Conservation (phyloP, 2,113 vertebrate species). For the Taxidea taxus region DNA sequence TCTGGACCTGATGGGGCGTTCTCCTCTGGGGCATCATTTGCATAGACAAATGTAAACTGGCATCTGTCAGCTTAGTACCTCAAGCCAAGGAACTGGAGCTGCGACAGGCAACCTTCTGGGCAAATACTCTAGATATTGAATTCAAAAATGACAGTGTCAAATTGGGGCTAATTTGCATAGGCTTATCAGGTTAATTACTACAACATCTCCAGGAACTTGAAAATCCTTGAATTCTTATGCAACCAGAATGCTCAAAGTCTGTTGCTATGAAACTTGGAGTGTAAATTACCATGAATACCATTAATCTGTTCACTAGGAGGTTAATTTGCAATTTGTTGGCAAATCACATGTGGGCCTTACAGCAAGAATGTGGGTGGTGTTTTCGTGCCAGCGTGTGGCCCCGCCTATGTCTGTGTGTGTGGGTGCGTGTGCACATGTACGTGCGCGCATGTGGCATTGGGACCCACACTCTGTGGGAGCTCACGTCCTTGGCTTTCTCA, state of each 20-base stretch:
- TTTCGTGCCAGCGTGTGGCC: conserved; percentile 56
- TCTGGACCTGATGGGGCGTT: conserved; percentile 41
- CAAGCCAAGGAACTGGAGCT: conserved; percentile 57
- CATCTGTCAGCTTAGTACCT: conserved; percentile 69
- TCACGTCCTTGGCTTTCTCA: conserved; percentile 22
- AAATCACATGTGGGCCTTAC: conserved; percentile 77
- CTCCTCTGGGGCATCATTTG: conserved; percentile 62
- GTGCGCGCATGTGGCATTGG: not conserved
- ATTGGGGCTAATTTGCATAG: conserved; percentile 73
- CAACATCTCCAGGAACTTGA: conserved; percentile 74
- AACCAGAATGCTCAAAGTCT: conserved; percentile 73
- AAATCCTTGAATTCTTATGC: conserved; percentile 77
- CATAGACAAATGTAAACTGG: conserved; percentile 64
- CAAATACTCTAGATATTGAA: conserved; percentile 63
- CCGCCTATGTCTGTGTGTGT: conserved; percentile 40
- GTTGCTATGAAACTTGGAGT: conserved; percentile 78
- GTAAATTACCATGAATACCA: conserved; percentile 76
- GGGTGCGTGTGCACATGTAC: not conserved
- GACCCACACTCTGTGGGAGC: not conserved
- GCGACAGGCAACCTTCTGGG: conserved; percentile 44
- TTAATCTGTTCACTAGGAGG: conserved; percentile 79
- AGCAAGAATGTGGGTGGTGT: conserved; percentile 72
- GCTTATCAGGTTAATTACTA: conserved; percentile 78
- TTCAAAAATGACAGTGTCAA: conserved; percentile 75
- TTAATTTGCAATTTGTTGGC: conserved; percentile 80